Percentiles rank a stretch among this genome's conserved stretches.
phyloP scores from a whole-genome alignment of 1,140 invertebrate species.

The Araneus ventricosus region DNA sequence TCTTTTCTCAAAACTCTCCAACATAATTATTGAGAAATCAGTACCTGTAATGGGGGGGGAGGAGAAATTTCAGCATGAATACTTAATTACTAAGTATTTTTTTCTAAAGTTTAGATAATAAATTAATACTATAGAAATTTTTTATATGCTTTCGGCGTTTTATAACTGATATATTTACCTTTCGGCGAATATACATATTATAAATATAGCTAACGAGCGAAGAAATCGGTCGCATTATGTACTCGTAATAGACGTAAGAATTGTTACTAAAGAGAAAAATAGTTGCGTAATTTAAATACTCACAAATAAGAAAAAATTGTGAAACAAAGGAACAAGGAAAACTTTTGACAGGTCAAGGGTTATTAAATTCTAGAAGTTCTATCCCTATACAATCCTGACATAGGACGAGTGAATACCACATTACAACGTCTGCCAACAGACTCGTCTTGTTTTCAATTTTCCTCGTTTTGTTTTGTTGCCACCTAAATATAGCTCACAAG shows the following conservation, averaged over 20 bases:
- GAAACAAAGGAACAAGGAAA: constrained; percentile 5
- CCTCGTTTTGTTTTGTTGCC: background rate
- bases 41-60: no score
- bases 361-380: constrained; percentile 4
- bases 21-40: no score
- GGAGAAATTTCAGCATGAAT: no score
- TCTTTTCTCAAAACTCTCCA: no score
- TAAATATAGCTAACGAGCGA: background rate
- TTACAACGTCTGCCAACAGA: background rate
- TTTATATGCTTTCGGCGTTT: background rate
- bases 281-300: background rate
- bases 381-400: background rate
- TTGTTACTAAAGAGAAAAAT: background rate
- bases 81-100: no score
- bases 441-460: background rate
- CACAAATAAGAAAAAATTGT: background rate
- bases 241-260: background rate
- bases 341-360: background rate
- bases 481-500: background rate
- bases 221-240: background rate
- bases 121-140: background rate
- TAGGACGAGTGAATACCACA: background rate
- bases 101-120: no score
- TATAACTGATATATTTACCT: background rate
- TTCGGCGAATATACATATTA: background rate